Percentiles rank a stretch among this genome's conserved stretches.
phyloP scores from a whole-genome alignment of 2,888 invertebrate species.

The Mythimna ferrago region DNA sequence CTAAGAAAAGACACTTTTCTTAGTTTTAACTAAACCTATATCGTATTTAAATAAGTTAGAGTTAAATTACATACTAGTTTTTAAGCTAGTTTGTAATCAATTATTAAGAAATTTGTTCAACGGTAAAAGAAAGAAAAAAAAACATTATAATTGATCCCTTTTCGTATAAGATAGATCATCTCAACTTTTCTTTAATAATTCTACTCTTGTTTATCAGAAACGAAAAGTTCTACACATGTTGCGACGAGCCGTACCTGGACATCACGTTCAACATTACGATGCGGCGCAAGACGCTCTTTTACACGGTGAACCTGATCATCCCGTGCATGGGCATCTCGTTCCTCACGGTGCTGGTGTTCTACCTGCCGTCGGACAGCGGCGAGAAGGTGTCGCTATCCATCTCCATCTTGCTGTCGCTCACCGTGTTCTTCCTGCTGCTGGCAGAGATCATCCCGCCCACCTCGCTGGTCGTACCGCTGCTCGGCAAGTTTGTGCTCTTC shows the following conservation, averaged over 20 bases:
- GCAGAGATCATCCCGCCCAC: conserved; percentile 93
- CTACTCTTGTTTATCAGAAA: conserved; percentile 90
- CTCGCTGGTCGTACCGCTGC: conserved; percentile 97
- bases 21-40: too few species aligned
- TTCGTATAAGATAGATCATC: background rate
- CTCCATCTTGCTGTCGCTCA: conserved; percentile 98
- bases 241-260: conserved; percentile 98
- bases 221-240: conserved; percentile 98
- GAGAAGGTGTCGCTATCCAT: conserved; percentile 99
- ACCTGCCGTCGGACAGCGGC: conserved; percentile 99
- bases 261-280: conserved; percentile 99
- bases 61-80: too few species aligned
- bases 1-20: too few species aligned
- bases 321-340: conserved; percentile 99
- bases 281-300: conserved; percentile 98
- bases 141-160: background rate
- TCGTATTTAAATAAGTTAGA: too few species aligned
- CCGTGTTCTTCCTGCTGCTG: conserved; percentile 98
- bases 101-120: too few species aligned
- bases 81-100: too few species aligned
- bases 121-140: too few species aligned
- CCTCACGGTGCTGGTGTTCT: conserved; percentile 99
- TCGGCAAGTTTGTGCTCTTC: conserved; percentile 98
- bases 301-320: conserved; percentile 98
- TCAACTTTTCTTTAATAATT: too few species aligned